Evolutionary conservation across 1,140 invertebrate species (phyloP).

Genomic region (Sminthurides bifidus): DNA sequence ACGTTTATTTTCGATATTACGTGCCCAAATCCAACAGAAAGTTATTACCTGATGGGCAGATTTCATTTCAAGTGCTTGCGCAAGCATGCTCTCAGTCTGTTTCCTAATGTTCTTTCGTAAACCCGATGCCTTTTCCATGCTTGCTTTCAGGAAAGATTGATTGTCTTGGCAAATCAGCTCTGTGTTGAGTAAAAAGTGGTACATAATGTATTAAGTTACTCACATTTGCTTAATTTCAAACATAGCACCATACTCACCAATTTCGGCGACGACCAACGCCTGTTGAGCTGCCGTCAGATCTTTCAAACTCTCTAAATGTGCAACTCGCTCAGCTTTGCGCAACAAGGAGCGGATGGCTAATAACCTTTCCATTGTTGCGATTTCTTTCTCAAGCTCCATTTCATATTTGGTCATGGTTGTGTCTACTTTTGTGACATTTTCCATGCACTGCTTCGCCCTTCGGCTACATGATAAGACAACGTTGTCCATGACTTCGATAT

Average conservation of each 20-base stretch:
- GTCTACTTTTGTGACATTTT: slow-evolving; percentile 7
- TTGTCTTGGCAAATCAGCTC: too few relatives aligned
- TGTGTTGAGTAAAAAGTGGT: too few relatives aligned
- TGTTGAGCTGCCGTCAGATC: neutral
- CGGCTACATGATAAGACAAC: slow-evolving; percentile 21
- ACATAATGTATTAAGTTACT: too few relatives aligned
- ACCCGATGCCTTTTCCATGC: slow-evolving; percentile 23
- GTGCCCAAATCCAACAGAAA: too few relatives aligned
- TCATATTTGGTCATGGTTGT: neutral
- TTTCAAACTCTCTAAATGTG: neutral
- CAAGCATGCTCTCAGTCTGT: slow-evolving; percentile 30
- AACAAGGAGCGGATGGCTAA: neutral
- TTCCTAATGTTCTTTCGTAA: slow-evolving; percentile 30
- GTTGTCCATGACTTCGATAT: slow-evolving; percentile 29
- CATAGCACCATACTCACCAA: too few relatives aligned
- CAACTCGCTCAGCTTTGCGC: neutral
- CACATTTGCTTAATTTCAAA: too few relatives aligned
- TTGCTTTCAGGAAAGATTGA: too few relatives aligned
- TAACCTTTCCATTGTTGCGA: neutral
- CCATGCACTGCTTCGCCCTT: slow-evolving; percentile 17
- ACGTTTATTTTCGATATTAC: too few relatives aligned
- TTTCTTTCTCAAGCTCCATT: neutral
- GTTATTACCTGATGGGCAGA: neutral
- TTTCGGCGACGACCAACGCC: slow-evolving; percentile 12
- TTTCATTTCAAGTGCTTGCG: slow-evolving; percentile 16